Conservation (phyloP, 2,888 invertebrate species). For the Pristionchus fissidentatus region DNA sequence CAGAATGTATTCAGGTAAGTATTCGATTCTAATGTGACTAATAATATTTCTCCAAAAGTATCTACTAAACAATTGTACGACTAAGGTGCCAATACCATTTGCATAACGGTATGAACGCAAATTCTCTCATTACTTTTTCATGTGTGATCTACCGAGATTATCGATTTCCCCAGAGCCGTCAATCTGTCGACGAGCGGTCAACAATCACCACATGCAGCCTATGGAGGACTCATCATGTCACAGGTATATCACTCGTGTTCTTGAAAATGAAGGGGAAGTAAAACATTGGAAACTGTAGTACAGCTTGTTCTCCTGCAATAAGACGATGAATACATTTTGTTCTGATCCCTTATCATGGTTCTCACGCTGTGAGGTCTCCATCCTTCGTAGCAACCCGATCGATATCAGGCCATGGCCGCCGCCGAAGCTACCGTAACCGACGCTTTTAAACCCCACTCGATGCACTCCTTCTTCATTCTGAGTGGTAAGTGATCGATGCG, state of each 20-base stretch:
- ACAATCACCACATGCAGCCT: conserved; percentile 62
- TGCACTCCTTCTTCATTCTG: conserved; percentile 71
- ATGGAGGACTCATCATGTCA: conserved; percentile 71
- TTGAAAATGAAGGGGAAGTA: too few relatives aligned
- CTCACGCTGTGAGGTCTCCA: background rate
- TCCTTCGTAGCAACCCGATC: too few relatives aligned
- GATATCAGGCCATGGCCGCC: conserved; percentile 61
- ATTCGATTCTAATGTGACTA: too few relatives aligned
- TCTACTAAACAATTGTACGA: too few relatives aligned
- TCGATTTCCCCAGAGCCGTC: conserved; percentile 51
- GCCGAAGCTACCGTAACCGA: conserved; percentile 67
- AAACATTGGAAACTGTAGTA: too few relatives aligned
- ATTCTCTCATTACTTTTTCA: background rate
- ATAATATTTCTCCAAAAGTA: too few relatives aligned
- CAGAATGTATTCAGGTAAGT: conserved; percentile 58
- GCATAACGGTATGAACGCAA: too few relatives aligned
- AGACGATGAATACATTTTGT: too few relatives aligned
- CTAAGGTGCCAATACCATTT: background rate
- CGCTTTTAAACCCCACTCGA: conserved; percentile 67
- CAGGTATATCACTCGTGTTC: conserved; percentile 54
- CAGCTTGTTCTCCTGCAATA: too few relatives aligned
- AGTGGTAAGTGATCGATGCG: conserved; percentile 57
- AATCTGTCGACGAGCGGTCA: conserved; percentile 58
- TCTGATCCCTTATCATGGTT: too few relatives aligned
- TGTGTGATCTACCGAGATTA: background rate